phyloP scores from a whole-genome alignment of 2,888 invertebrate species.

The Mesodorylaimus sp. region DNA sequence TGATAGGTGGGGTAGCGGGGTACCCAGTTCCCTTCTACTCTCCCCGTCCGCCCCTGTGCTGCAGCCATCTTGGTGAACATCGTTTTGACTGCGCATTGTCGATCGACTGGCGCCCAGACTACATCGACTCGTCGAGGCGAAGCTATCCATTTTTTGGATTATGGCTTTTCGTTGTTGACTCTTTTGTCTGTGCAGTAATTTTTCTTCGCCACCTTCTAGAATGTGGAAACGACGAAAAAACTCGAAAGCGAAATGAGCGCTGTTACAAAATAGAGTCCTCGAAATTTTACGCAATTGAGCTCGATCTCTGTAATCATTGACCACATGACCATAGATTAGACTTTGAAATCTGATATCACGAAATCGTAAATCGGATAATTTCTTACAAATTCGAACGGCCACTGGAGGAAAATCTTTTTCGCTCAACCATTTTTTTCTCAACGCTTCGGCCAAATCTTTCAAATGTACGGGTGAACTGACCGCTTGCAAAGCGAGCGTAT shows the following conservation, averaged over 20 bases:
- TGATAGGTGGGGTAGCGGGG: too few species aligned
- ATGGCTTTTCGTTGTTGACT: background rate
- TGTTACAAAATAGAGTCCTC: conserved; percentile 1
- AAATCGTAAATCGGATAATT: background rate
- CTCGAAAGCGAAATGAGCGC: conserved; percentile 9
- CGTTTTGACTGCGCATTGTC: background rate
- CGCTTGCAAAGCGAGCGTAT: background rate
- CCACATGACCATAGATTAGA: background rate
- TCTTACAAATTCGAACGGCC: conserved; percentile 5
- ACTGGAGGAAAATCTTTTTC: conserved; percentile 6
- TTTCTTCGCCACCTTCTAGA: background rate
- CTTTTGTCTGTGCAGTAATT: background rate
- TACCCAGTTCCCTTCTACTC: too few species aligned
- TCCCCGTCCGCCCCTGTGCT: too few species aligned
- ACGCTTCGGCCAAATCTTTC: conserved; percentile 7
- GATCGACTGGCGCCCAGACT: background rate
- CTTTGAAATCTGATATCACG: background rate
- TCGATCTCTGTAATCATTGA: conserved; percentile 9
- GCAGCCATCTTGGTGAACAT: too few species aligned
- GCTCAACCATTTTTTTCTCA: conserved; percentile 9
- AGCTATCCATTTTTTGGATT: too few species aligned
- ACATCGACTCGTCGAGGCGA: too few species aligned
- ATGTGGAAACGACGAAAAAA: conserved; percentile 3
- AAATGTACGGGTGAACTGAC: background rate
- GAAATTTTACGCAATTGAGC: conserved; percentile 5